phyloP scores from a whole-genome alignment of 2,113 vertebrate genomes.

The Bufo bufo region DNA sequence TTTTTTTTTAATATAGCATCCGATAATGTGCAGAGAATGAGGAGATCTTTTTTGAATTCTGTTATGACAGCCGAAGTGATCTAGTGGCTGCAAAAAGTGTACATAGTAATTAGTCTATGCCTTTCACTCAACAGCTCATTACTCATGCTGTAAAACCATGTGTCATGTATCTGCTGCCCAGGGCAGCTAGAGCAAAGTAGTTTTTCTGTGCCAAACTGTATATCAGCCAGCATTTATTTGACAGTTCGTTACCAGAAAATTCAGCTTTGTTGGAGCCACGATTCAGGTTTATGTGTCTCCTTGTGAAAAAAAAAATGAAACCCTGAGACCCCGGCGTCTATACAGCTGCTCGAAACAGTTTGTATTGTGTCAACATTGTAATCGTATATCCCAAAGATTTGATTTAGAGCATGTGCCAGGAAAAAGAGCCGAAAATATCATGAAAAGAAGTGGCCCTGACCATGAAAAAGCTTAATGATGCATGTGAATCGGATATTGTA shows the following conservation, averaged over 20 bases:
- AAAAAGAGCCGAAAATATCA: slow-evolving; percentile 32
- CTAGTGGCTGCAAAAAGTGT: slow-evolving; percentile 51
- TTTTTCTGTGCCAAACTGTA: slow-evolving; percentile 61
- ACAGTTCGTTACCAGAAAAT: slow-evolving; percentile 55
- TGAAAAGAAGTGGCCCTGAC: slow-evolving; percentile 21
- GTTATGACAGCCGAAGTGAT: slow-evolving; percentile 50
- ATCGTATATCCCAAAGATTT: slow-evolving; percentile 25
- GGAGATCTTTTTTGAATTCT: slow-evolving; percentile 21
- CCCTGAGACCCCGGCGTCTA: neutral
- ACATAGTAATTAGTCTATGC: slow-evolving; percentile 28
- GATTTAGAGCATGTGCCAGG: slow-evolving; percentile 15
- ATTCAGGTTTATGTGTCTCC: slow-evolving; percentile 43
- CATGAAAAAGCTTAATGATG: slow-evolving; percentile 35
- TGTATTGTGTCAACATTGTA: slow-evolving; percentile 43
- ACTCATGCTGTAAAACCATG: slow-evolving; percentile 58
- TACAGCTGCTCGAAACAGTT: slow-evolving; percentile 17
- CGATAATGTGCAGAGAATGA: neutral
- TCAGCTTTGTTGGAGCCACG: slow-evolving; percentile 52
- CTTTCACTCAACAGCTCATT: slow-evolving; percentile 57
- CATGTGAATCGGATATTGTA: slow-evolving; percentile 24
- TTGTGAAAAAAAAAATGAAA: slow-evolving; percentile 50
- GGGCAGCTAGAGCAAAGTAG: slow-evolving; percentile 56
- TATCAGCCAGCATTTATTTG: slow-evolving; percentile 62
- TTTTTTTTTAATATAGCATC: neutral
- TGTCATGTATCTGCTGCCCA: slow-evolving; percentile 58